Percentiles rank a stretch among this genome's conserved stretches.
Conservation (phyloP, 2,113 vertebrate genomes). For the Rhabdomys dilectus region DNA sequence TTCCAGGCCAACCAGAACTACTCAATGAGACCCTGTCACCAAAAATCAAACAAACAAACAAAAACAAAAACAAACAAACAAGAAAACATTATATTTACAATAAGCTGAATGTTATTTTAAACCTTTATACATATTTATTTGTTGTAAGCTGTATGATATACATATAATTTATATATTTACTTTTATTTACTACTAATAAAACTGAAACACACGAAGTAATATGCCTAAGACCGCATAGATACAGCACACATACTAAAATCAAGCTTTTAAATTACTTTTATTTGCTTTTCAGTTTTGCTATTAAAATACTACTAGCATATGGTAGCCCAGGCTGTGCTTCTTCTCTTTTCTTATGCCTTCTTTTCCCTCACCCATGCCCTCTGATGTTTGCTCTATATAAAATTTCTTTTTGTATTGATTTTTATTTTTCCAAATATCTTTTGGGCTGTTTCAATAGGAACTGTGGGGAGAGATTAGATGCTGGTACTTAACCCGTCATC, state of each 20-base stretch:
- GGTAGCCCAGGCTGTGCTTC: background rate
- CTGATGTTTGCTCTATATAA: background rate
- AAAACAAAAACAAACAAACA: background rate
- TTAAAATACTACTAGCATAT: background rate
- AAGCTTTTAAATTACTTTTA: slow-evolving; percentile 40
- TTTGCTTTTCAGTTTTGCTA: slow-evolving; percentile 25
- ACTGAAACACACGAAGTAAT: slow-evolving; percentile 4
- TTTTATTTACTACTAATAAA: slow-evolving; percentile 44
- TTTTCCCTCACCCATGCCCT: background rate
- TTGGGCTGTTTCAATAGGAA: slow-evolving; percentile 45
- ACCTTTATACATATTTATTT: slow-evolving; percentile 2
- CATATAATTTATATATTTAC: background rate
- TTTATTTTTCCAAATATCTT: slow-evolving; percentile 39
- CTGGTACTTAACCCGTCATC: slow-evolving; percentile 18
- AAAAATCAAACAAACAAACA: too few relatives aligned
- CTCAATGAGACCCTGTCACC: background rate
- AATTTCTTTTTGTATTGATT: background rate
- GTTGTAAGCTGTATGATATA: background rate
- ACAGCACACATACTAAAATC: background rate
- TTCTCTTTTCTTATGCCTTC: background rate
- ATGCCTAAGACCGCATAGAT: background rate
- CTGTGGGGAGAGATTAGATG: slow-evolving; percentile 33
- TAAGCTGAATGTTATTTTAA: background rate
- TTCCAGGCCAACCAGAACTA: background rate
- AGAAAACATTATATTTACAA: background rate